A percentile compares a stretch with the other conserved stretches of the same genome.
Conservation (phyloP, 2,888 invertebrate genomes). For the Teleogryllus oceanicus region DNA sequence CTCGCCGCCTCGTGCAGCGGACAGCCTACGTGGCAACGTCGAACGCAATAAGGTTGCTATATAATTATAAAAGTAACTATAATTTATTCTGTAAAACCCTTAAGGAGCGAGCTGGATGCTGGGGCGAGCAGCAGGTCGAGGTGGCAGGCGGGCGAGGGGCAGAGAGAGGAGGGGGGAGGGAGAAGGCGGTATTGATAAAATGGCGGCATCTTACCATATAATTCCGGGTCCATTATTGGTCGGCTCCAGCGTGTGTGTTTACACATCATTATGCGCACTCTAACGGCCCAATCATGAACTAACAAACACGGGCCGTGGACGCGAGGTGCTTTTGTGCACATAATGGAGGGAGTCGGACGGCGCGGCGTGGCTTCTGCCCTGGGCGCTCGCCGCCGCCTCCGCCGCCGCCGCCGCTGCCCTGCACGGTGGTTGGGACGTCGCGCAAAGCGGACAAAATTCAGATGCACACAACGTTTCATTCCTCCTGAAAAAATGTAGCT, state of each 20-base stretch:
- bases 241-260: constrained; percentile 30
- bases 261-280: constrained; percentile 32
- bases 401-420: too few relatives aligned
- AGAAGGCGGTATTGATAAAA: constrained; percentile 29
- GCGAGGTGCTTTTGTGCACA: not conserved
- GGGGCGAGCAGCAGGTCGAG: too few relatives aligned
- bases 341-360: not conserved
- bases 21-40: not conserved
- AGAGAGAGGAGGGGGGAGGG: not conserved
- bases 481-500: too few relatives aligned
- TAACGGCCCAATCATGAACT: constrained; percentile 27
- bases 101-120: not conserved
- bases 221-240: constrained; percentile 29
- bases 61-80: constrained; percentile 31
- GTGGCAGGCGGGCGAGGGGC: too few relatives aligned
- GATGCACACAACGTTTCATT: too few relatives aligned
- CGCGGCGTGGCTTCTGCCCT: too few relatives aligned
- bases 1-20: not conserved
- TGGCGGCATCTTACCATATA: constrained; percentile 31
- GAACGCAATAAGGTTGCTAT: constrained; percentile 20
- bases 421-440: too few relatives aligned
- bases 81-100: constrained; percentile 29
- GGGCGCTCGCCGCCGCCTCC: too few relatives aligned
- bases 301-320: constrained; percentile 21
- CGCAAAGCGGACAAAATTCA: too few relatives aligned